Evolutionary conservation across 1,140 invertebrate genomes (phyloP).

Genomic region (Limonius californicus): DNA sequence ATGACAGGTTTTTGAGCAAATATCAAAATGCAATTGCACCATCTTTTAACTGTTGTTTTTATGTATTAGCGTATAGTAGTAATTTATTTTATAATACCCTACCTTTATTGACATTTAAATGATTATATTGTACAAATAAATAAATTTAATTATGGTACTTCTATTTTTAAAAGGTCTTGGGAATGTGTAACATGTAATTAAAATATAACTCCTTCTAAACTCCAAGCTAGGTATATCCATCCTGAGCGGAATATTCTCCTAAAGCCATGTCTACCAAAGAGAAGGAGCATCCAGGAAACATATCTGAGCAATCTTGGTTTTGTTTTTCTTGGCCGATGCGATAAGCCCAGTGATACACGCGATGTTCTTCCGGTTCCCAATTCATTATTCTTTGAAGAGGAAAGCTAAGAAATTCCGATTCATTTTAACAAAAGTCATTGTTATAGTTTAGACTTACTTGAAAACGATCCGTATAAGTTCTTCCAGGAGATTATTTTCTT

Average conservation of each 20-base stretch:
- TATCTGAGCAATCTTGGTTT: slow-evolving; percentile 52
- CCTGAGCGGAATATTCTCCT: slow-evolving; percentile 57
- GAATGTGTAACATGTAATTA: too few species aligned
- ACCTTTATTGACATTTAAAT: too few species aligned
- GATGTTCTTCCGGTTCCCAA: slow-evolving; percentile 63
- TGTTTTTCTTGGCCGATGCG: slow-evolving; percentile 48
- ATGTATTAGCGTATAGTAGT: too few species aligned
- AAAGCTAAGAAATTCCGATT: slow-evolving; percentile 50
- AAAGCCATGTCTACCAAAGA: slow-evolving; percentile 69
- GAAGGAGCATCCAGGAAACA: slow-evolving; percentile 62
- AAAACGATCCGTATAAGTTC: slow-evolving; percentile 68
- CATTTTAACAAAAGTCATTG: neutral
- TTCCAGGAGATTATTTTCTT: slow-evolving; percentile 62
- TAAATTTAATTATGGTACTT: too few species aligned
- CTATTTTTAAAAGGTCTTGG: too few species aligned
- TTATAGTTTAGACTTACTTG: slow-evolving; percentile 54
- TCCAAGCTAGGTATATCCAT: neutral
- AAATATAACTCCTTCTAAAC: too few species aligned
- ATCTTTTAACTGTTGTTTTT: too few species aligned
- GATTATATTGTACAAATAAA: too few species aligned
- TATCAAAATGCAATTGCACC: too few species aligned
- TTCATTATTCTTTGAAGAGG: slow-evolving; percentile 59
- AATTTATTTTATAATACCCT: too few species aligned
- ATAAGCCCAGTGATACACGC: slow-evolving; percentile 62
- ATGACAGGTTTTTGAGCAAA: too few species aligned